phyloP scores from a whole-genome alignment of 2,797 vertebrate genomes.

The Cephalopachus bancanus region DNA sequence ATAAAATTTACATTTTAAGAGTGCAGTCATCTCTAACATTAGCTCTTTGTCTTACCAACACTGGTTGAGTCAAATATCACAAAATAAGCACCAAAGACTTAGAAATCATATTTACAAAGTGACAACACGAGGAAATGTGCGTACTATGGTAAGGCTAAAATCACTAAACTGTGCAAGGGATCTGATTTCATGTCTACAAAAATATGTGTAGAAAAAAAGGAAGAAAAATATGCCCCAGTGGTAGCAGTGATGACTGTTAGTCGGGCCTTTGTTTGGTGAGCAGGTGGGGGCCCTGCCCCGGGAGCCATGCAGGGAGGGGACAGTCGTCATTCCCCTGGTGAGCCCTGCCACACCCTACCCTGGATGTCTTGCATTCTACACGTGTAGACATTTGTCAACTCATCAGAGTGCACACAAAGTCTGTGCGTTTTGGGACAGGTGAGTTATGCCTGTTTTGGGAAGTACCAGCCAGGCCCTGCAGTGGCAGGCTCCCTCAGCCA shows the following conservation, averaged over 20 bases:
- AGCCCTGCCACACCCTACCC: neutral
- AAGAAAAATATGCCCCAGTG: neutral
- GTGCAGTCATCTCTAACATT: neutral
- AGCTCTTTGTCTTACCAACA: neutral
- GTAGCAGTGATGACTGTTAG: rapidly evolving
- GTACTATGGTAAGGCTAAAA: neutral
- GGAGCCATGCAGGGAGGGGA: rapidly evolving
- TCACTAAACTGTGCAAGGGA: neutral
- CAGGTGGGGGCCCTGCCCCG: too few species aligned
- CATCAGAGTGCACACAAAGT: neutral
- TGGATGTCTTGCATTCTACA: too few species aligned
- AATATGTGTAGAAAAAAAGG: neutral
- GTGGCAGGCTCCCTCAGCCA: rapidly evolving
- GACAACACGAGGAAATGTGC: neutral
- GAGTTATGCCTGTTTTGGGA: neutral
- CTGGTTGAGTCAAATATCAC: neutral
- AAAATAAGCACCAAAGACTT: neutral
- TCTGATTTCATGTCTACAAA: neutral
- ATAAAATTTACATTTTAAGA: constrained; percentile 69
- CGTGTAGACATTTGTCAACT: neutral
- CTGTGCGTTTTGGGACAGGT: neutral
- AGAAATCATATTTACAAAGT: neutral
- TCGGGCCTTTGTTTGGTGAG: rapidly evolving
- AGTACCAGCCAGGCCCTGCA: rapidly evolving
- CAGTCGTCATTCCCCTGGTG: too few species aligned